Evolutionary conservation across 2,888 invertebrate genomes (phyloP), one percentile per base, ranked within the genome.

Genomic region (Dasypogon diadema): DNA sequence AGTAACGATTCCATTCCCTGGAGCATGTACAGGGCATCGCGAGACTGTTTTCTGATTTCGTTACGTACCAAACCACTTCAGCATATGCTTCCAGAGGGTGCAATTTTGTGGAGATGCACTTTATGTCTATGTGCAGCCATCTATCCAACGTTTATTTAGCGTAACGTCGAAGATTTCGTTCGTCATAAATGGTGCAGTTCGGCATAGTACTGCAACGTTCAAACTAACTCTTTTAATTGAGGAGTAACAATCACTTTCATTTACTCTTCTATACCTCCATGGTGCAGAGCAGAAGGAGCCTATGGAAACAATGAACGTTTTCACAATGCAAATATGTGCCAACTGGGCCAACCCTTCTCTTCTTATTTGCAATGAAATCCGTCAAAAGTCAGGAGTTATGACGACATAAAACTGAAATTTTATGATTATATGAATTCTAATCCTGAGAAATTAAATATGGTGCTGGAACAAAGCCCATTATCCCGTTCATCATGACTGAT

Each of bases 1-100:
- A 55, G 55, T 22, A 55, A 55, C 55, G 55, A 55, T n/a, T 24
- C 55, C 55, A 14, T 1, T 55, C 55, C 55, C 55, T 24, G 55
- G 55, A 22, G 22, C 10, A 21, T 21, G 22, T 21, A 55, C 22
- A 55, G 18, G 51, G 12, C 22, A 24, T n/a, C n/a, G 18, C 12
- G 22, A 3, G 30, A n/a, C 24, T 55, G 55, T 56, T 56, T 30
- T 56, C 24, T 30, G 56, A 56, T 16, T 56, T 56, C 56, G 30
- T 55, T 55, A 24, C 55, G 21, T 26, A 56, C 26, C 26, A 56
- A 56, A 56, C 56, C 56, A 56, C 56, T 56, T 56, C 16, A 26
- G 14, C 56, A 56, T n/a, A n/a, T 56, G 56, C 26, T 14, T 56
- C 30, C 30, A 30, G 30, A 5, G 30, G 4, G 56, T 56, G 56